These are phyloP conservation scores for Coilia nasus DNA, from an alignment of 2,797 vertebrate species.

Conservation along the genomic window DNA sequence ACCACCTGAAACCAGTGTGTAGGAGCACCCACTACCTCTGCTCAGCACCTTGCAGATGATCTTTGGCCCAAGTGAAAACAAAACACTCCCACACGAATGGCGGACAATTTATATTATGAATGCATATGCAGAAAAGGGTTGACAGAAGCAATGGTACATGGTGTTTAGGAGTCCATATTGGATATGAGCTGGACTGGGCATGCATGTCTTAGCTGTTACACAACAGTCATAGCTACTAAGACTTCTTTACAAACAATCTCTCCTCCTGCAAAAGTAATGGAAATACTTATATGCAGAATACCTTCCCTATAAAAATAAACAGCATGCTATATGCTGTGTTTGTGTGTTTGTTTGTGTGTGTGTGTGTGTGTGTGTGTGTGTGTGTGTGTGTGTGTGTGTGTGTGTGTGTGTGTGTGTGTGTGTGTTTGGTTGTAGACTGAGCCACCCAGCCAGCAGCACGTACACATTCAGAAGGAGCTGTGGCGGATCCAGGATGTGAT, in stretches of 20 bases:
- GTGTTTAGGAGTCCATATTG: background rate
- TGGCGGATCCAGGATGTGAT: constrained; percentile 98
- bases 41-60: background rate
- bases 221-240: no score
- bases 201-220: background rate
- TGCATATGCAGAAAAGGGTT: background rate
- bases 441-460: constrained; percentile 90
- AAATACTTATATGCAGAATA: no score
- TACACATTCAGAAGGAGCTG: constrained; percentile 94
- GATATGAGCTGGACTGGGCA: background rate
- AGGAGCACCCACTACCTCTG: background rate
- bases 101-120: background rate
- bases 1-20: background rate
- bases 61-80: background rate
- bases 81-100: background rate
- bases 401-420: background rate
- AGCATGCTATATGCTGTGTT: background rate
- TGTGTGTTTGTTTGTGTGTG: background rate
- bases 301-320: no score
- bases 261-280: no score
- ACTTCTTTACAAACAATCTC: no score
- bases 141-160: background rate
- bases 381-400: background rate
- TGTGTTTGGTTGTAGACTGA: constrained; percentile 79
- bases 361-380: constrained; percentile 10